phyloP scores from a whole-genome alignment of 2,113 vertebrate genomes.

The Megalops atlanticus region DNA sequence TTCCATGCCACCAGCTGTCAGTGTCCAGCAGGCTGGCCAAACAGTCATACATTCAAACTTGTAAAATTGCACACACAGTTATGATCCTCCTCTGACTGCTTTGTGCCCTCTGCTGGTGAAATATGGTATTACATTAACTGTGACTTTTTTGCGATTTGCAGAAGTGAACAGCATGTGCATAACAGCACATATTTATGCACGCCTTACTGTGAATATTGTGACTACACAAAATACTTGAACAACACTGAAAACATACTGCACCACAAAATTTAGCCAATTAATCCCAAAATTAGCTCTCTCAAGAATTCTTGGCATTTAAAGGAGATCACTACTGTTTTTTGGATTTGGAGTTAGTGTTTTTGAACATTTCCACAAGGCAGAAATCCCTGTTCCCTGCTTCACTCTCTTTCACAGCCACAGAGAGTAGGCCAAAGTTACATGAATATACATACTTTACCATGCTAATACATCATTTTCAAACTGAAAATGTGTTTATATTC shows the following conservation, averaged over 20 bases:
- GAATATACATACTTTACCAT: too few relatives aligned
- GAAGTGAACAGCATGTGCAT: not conserved
- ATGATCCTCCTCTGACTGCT: not conserved
- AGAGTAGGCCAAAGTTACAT: too few relatives aligned
- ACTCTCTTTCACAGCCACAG: too few relatives aligned
- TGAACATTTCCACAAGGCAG: too few relatives aligned
- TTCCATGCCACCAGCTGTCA: not conserved
- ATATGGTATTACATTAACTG: not conserved
- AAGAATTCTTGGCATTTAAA: not conserved
- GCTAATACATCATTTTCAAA: too few relatives aligned
- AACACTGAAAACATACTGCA: not conserved
- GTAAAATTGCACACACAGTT: not conserved
- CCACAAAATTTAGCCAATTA: not conserved
- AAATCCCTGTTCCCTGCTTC: too few relatives aligned
- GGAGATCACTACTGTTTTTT: too few relatives aligned
- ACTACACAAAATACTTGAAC: not conserved
- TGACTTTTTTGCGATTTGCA: not conserved
- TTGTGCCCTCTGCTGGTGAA: not conserved
- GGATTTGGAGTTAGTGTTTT: too few relatives aligned
- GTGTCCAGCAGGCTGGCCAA: not conserved
- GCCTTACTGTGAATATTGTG: not conserved
- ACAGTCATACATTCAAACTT: not conserved
- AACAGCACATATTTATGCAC: not conserved
- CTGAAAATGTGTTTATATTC: too few relatives aligned
- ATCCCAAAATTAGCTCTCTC: not conserved